Base-by-base conservation (phyloP, 2,888 invertebrate genomes). In the Cynaeus angustus region DNA sequence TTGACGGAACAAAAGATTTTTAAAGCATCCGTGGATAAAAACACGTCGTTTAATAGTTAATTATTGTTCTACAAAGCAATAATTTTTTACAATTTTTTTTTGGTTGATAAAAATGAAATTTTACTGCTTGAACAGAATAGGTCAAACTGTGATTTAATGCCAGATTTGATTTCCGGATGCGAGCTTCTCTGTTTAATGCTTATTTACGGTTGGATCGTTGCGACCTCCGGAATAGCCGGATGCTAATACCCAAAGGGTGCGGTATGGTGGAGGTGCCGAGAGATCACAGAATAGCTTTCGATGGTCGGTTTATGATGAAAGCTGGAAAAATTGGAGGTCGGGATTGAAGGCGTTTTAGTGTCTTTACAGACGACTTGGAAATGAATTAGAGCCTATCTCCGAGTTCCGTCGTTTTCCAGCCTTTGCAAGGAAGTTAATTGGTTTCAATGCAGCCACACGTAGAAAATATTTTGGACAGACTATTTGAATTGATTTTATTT, bases 71-170 rank as follows among this genome's bases (percentile, higher is more conserved):
- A n/a, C n/a, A n/a, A n/a, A n/a, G n/a, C n/a, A n/a, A n/a, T n/a
- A n/a, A n/a, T n/a, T n/a, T n/a, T n/a, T n/a, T n/a, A n/a, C n/a
- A n/a, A n/a, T n/a, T n/a, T n/a, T n/a, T n/a, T n/a, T n/a, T n/a
- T n/a, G n/a, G n/a, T n/a, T n/a, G n/a, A n/a, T n/a, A n/a, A n/a
- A n/a, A n/a, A n/a, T n/a, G n/a, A n/a, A n/a, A n/a, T n/a, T n/a
- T n/a, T n/a, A n/a, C n/a, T 28, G 28, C 28, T 4, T 5, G 28
- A 28, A 28, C 28, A 7, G 28, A 38, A 38, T 6, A 38, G 38
- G 38, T n/a, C n/a, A 38, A 3, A 38, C 6, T n/a, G 53, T 53
- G 46, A 70, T 66, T 66, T 66, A 59, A 16, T 26, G 30, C 14
- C 12, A 10, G 33, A 28, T 14, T 48, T 61, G 61, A 61, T 61